These are phyloP conservation scores for Formica selysi DNA, from an alignment of 1,140 invertebrate genomes.

Conservation along the genomic window DNA sequence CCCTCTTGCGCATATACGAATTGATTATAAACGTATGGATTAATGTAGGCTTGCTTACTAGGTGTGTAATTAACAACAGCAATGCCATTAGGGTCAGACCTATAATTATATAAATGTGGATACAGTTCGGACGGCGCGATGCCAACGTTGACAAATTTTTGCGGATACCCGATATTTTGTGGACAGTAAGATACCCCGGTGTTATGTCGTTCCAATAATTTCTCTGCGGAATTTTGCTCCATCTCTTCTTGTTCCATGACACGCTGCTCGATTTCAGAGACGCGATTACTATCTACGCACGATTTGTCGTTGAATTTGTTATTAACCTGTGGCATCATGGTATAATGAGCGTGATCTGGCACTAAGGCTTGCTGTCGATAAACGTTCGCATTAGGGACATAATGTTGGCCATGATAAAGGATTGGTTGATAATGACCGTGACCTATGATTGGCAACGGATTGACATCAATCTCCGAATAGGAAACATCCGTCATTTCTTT, in stretches of 20 bases:
- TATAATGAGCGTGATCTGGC: constrained; percentile 77
- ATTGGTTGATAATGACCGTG: constrained; percentile 80
- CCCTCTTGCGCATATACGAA: constrained; percentile 75
- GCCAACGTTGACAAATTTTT: constrained; percentile 81
- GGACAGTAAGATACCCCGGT: constrained; percentile 72
- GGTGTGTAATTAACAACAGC: constrained; percentile 83
- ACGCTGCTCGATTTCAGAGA: constrained; percentile 44
- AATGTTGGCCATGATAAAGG: constrained; percentile 79
- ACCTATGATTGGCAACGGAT: constrained; percentile 71
- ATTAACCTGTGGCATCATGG: constrained; percentile 68
- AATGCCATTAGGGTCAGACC: constrained; percentile 79
- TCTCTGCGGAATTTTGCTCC: constrained; percentile 67
- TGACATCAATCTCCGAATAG: constrained; percentile 72
- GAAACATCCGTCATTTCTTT: constrained; percentile 76
- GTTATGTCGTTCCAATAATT: constrained; percentile 64
- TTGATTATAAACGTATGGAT: constrained; percentile 81
- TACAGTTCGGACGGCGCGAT: constrained; percentile 79
- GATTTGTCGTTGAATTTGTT: constrained; percentile 60
- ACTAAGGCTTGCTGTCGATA: constrained; percentile 82
- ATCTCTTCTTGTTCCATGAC: constrained; percentile 36
- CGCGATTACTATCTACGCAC: constrained; percentile 37
- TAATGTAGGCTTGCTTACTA: constrained; percentile 81
- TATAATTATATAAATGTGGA: constrained; percentile 83
- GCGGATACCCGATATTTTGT: constrained; percentile 68
- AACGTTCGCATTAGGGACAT: constrained; percentile 73